Conservation (phyloP, 2,797 vertebrate genomes). For the Cetoscarus ocellatus region DNA sequence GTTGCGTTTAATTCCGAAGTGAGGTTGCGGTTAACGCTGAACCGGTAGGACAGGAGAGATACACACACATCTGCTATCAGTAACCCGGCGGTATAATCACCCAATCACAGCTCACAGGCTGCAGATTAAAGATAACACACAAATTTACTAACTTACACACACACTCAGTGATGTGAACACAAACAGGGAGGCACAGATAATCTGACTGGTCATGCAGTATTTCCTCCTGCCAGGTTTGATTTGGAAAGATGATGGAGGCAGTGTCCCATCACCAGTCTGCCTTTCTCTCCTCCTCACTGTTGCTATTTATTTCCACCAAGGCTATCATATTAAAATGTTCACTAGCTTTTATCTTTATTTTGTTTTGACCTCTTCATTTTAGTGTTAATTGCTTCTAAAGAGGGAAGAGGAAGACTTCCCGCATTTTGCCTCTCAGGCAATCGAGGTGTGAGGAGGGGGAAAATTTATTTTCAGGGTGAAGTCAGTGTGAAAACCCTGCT, state of each 20-base stretch:
- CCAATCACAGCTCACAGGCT: slow-evolving; percentile 76
- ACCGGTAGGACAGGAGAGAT: slow-evolving; percentile 54
- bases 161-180: slow-evolving; percentile 54
- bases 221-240: slow-evolving; percentile 58
- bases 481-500: too few relatives aligned
- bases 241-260: slow-evolving; percentile 50
- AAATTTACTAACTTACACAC: slow-evolving; percentile 39
- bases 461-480: too few relatives aligned
- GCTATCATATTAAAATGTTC: too few relatives aligned
- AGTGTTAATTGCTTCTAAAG: too few relatives aligned
- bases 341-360: too few relatives aligned
- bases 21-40: slow-evolving; percentile 68
- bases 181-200: slow-evolving; percentile 66
- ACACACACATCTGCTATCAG: slow-evolving; percentile 49
- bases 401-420: too few relatives aligned
- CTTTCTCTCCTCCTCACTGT: slow-evolving; percentile 31
- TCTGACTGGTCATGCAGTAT: slow-evolving; percentile 65
- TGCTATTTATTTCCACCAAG: slow-evolving; percentile 15
- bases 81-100: slow-evolving; percentile 72
- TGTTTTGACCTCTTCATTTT: too few relatives aligned
- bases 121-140: slow-evolving; percentile 75
- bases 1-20: slow-evolving; percentile 59
- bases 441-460: too few relatives aligned
- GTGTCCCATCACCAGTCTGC: slow-evolving; percentile 46
- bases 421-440: too few relatives aligned